Conservation (phyloP, 1,140 invertebrate genomes). For the Brachionus rubens region DNA sequence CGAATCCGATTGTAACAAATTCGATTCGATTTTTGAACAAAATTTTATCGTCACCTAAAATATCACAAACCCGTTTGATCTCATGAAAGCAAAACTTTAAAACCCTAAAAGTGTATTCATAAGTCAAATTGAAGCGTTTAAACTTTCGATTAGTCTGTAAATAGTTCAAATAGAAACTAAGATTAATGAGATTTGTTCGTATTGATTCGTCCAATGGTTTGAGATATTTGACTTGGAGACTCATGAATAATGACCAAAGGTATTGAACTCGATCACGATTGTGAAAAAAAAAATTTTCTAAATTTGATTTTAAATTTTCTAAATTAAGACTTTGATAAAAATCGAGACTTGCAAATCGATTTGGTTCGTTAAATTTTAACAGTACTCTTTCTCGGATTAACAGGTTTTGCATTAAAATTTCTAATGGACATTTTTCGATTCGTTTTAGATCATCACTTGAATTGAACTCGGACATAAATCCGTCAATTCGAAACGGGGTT, state of each 20-base stretch:
- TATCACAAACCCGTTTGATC: neutral
- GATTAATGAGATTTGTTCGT: neutral
- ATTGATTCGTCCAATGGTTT: slow-evolving; percentile 15
- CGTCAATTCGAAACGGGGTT: neutral
- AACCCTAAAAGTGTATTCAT: neutral
- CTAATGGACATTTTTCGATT: neutral
- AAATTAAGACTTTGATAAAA: neutral
- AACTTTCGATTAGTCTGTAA: neutral
- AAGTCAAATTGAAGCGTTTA: neutral
- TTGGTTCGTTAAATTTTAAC: neutral
- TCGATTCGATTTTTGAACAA: too few species aligned
- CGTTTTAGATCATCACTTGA: neutral
- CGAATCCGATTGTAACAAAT: too few species aligned
- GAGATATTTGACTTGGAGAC: slow-evolving; percentile 14
- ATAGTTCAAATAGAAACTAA: neutral
- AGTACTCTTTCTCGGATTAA: neutral
- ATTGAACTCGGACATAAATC: neutral
- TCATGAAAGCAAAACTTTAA: neutral
- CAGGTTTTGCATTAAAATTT: slow-evolving; percentile 8
- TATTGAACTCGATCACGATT: slow-evolving; percentile 2
- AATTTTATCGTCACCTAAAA: too few species aligned
- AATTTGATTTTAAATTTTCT: neutral
- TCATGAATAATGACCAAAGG: neutral
- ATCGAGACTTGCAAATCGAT: neutral
- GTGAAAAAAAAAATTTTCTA: neutral